Conservation (phyloP, 2,797 vertebrate species). For the Ctenochaetus hawaiiensis region DNA sequence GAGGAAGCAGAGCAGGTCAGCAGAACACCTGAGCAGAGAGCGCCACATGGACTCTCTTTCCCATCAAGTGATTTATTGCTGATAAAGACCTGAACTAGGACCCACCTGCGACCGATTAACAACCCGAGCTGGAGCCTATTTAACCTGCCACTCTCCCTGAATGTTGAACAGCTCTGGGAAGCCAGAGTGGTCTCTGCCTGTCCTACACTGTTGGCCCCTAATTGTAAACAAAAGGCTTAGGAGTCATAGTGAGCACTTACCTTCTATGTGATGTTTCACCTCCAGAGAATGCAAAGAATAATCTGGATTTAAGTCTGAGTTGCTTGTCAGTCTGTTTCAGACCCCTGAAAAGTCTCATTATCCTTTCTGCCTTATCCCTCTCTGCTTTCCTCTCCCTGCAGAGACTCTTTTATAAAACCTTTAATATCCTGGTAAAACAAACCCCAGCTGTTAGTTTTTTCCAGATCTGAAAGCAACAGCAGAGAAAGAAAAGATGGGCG, state of each 20-base stretch:
- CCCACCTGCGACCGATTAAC: conserved; percentile 48
- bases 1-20: conserved; percentile 4
- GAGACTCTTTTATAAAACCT: conserved; percentile 22
- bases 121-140: conserved; percentile 37
- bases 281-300: conserved; percentile 42
- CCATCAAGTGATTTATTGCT: conserved; percentile 36
- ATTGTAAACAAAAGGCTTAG: conserved; percentile 39
- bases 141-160: conserved; percentile 43
- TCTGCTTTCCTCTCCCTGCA: neutral
- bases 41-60: conserved; percentile 20
- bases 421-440: conserved; percentile 40
- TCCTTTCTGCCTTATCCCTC: conserved; percentile 21
- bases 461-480: conserved; percentile 20
- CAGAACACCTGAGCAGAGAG: neutral
- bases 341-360: conserved; percentile 15
- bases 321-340: conserved; percentile 34
- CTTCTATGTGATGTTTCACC: conserved; percentile 39
- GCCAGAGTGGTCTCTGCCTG: neutral
- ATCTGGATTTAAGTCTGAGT: conserved; percentile 52
- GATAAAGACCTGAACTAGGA: conserved; percentile 32
- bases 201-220: conserved; percentile 3
- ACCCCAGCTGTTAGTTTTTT: neutral
- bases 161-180: conserved; percentile 32
- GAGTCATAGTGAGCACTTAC: conserved; percentile 36
- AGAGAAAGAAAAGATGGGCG: neutral